phyloP scores from a whole-genome alignment of 2,113 vertebrate species.

The Toxostoma redivivum region DNA sequence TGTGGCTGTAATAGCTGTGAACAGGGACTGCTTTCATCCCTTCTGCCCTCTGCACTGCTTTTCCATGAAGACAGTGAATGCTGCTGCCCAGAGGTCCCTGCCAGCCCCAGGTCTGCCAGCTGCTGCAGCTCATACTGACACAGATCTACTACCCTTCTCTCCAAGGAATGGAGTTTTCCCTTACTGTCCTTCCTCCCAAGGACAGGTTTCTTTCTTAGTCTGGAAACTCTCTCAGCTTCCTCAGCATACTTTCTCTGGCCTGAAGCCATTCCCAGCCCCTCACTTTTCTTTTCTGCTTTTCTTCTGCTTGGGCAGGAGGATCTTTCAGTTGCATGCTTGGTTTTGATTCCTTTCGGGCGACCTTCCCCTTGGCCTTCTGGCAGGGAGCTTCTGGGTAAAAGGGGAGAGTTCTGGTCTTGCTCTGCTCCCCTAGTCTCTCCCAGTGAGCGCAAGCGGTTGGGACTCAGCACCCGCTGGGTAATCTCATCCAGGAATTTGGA shows the following conservation, averaged over 20 bases:
- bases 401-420: not conserved
- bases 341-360: not conserved
- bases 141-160: constrained; percentile 51
- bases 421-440: constrained; percentile 39
- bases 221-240: constrained; percentile 32
- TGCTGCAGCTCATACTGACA: constrained; percentile 44
- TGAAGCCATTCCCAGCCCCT: not conserved
- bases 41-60: constrained; percentile 44
- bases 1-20: constrained; percentile 3
- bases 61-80: constrained; percentile 47
- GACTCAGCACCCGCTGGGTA: constrained; percentile 77
- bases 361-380: not conserved
- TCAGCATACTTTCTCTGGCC: constrained; percentile 31
- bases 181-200: constrained; percentile 35
- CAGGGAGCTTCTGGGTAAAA: not conserved
- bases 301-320: constrained; percentile 63
- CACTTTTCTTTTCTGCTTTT: constrained; percentile 42
- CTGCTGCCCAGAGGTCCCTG: constrained; percentile 50
- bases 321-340: not conserved
- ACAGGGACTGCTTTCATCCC: constrained; percentile 27
- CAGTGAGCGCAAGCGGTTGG: constrained; percentile 63
- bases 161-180: constrained; percentile 32
- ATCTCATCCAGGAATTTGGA: constrained; percentile 88
- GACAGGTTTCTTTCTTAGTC: constrained; percentile 32
- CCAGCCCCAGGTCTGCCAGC: constrained; percentile 24